These are phyloP conservation scores for Tetragnatha montana DNA, from an alignment of 2,888 invertebrate genomes.

Conservation along the genomic window DNA sequence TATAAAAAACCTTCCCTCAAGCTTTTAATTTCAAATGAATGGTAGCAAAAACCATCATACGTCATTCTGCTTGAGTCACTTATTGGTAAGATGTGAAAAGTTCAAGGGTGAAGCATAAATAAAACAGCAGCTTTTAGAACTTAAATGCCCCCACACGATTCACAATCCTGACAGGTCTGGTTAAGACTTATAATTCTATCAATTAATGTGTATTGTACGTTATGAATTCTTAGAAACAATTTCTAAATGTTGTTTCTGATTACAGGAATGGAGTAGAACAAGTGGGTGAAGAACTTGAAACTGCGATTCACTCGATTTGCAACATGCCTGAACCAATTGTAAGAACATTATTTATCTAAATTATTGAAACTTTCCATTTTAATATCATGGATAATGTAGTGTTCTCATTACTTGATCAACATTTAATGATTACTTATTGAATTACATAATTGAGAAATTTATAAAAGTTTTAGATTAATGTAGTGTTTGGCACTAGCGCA, in stretches of 20 bases:
- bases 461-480: too few relatives aligned
- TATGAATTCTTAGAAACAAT: background rate
- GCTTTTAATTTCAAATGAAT: too few relatives aligned
- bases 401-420: background rate
- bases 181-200: background rate
- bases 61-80: too few relatives aligned
- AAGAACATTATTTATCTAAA: conserved; percentile 19
- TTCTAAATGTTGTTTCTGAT: background rate
- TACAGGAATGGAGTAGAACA: conserved; percentile 12
- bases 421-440: background rate
- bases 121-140: too few relatives aligned
- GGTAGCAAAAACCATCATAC: too few relatives aligned
- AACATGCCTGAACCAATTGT: conserved; percentile 68
- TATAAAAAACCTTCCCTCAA: too few relatives aligned
- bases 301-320: conserved; percentile 68
- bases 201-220: background rate
- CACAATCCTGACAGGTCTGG: too few relatives aligned
- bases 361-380: background rate
- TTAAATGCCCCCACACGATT: too few relatives aligned
- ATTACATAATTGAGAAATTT: background rate
- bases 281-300: conserved; percentile 62
- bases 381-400: background rate
- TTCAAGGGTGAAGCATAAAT: too few relatives aligned
- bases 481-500: too few relatives aligned
- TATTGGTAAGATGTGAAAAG: too few relatives aligned